Base-by-base conservation (phyloP, 23 tunicate species). In the Trididemnum clinides region DNA sequence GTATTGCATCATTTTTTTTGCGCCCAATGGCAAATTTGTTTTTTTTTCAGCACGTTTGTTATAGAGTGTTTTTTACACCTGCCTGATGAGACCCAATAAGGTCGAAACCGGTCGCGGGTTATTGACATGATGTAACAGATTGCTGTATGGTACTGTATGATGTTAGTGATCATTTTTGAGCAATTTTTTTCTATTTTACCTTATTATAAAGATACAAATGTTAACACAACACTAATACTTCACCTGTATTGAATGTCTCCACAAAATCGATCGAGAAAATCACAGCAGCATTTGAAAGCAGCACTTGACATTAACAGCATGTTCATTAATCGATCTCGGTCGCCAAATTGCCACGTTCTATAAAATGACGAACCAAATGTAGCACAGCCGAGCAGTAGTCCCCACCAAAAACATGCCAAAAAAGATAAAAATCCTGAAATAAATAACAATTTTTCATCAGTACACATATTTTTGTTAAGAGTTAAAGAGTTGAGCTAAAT, bases 241-340 rank as follows among this genome's bases (percentile, higher is more conserved):
- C 51, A 88, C 91, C 82, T 51, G 72, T 88, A 72, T n/a, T 33
- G 28, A 18, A 88, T 75, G 71, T 71, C 80, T 39, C 71, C 65
- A 34, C 64, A 64, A 88, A 77, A 88, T 30, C 91, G 65, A 57
- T 88, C 91, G 39, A 88, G 36, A 57, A 88, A 71, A 54, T 80
- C 91, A 88, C 91, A 88, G 58, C 91, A 80, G 50, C 91, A 81
- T 71, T 81, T 88, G 3, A 88, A 34, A 28, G 83, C 73, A 21
- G 86, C 51, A 64, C 91, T 81, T 32, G 91, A 81, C 75, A 77
- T 65, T 26, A 88, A 7, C 71, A 88, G 36, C 91, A 88, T 81
- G 77, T 88, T 82, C 29, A 82, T 51, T 7, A 88, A 59, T 33
- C 82, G 39, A 30, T 88, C 91, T 0, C 86, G 57, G 28, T 88